Conservation (phyloP, 2,888 invertebrate species). For the Ditula angustiorana region DNA sequence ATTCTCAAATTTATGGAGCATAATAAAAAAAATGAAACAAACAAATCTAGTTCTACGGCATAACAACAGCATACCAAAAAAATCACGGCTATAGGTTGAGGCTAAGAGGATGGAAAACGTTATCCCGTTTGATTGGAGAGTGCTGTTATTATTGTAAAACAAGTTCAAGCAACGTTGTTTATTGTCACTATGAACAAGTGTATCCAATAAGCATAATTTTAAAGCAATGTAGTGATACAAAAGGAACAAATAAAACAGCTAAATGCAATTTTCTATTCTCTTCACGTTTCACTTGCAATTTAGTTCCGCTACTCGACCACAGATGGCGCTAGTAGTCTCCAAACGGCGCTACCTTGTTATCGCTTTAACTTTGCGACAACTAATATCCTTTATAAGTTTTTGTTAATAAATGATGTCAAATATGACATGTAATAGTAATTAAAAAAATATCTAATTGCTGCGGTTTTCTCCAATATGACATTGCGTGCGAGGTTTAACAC, state of each 20-base stretch:
- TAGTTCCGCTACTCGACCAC: constrained; percentile 71
- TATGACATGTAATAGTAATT: not conserved
- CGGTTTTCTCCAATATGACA: not conserved
- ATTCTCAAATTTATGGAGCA: too few relatives aligned
- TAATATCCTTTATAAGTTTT: not conserved
- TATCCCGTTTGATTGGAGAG: too few relatives aligned
- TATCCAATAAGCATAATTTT: too few relatives aligned
- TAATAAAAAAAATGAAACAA: too few relatives aligned
- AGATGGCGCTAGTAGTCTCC: constrained; percentile 71
- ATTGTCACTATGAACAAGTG: too few relatives aligned
- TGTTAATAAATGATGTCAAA: not conserved
- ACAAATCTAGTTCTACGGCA: too few relatives aligned
- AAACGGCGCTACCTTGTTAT: not conserved
- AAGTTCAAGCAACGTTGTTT: too few relatives aligned
- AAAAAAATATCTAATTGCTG: not conserved
- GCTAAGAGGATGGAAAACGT: too few relatives aligned
- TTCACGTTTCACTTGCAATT: not conserved
- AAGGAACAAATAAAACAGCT: not conserved
- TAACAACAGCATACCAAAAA: too few relatives aligned
- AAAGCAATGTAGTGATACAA: not conserved
- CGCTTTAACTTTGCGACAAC: not conserved
- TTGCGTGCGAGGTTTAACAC: not conserved
- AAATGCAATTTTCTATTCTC: not conserved
- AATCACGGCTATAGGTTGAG: too few relatives aligned
- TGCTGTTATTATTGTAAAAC: too few relatives aligned